Evolutionary conservation across 2,113 vertebrate species (phyloP), one percentile per base, ranked within the genome.

Genomic region (Neolamprologus falcicula): DNA sequence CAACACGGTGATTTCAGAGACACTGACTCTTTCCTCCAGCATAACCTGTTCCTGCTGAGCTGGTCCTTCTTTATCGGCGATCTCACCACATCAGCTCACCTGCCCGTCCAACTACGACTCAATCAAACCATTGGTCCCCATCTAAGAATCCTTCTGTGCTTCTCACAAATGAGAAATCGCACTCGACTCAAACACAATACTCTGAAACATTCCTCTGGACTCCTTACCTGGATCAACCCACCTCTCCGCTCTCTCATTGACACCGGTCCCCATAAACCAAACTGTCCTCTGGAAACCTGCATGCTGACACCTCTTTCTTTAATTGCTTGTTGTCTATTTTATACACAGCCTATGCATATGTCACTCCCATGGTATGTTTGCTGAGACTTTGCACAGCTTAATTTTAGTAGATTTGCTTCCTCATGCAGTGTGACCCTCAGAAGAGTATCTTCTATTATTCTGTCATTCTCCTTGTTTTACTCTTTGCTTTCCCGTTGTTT

Each of bases 1-100:
- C 31, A 63, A 35, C 59, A n/a, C 1, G 0, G 31, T 63, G 59
- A 35, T 63, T 63, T 35, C 4, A 35, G 17, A 66, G 1, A 66
- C 19, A 1, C 33, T 2, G 19, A n/a, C 63, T 40, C 35, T 40
- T 68, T 4, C 7, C 11, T 68, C 63, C 63, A 68, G 63, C 63
- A 68, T 21, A 40, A 40, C 63, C 63, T 68, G 63, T 68, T 0
- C 35, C n/a, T 4, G 11, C 63, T 40, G n/a, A 68, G 35, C 63
- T 40, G n/a, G 63, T 40, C 19, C 63, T 40, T 21, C 19, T 68
- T 40, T 68, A 40, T 68, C 2, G 2, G n/a, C 2, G n/a, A 68
- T 3, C 63, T 40, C 63, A 40, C 63, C 19, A 40, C 63, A 68
- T 40, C 7, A 68, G 35, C 19, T 6, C 63, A 66, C 63, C 19